phyloP scores from a whole-genome alignment of 2,113 vertebrate genomes.

The Alligator sinensis region DNA sequence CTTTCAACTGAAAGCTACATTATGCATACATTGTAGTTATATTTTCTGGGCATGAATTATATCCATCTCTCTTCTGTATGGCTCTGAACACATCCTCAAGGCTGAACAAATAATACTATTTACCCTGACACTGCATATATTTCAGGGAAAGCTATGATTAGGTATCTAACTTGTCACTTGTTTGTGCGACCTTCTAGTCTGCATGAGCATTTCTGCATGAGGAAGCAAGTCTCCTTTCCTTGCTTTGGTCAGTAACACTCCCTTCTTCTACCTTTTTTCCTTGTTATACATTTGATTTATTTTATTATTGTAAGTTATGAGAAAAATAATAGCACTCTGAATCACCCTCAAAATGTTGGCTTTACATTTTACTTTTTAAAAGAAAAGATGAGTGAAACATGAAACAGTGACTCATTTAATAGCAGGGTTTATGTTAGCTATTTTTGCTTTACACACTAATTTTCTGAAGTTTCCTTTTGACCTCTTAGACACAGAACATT shows the following conservation, averaged over 20 bases:
- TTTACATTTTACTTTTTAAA: neutral
- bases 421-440: neutral
- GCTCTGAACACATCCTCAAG: neutral
- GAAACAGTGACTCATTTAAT: neutral
- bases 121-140: neutral
- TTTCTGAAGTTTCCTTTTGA: neutral
- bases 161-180: neutral
- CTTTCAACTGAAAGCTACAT: neutral
- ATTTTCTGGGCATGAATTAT: neutral
- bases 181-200: neutral
- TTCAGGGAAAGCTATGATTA: neutral
- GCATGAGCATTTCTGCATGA: neutral
- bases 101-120: neutral
- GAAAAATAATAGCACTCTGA: neutral
- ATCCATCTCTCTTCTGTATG: neutral
- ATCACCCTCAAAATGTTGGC: neutral
- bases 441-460: neutral
- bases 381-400: neutral
- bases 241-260: neutral
- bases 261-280: neutral
- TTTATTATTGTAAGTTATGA: neutral
- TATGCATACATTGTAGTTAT: neutral
- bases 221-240: neutral
- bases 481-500: neutral
- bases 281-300: neutral